Conservation (phyloP, 2,888 invertebrate species). For the Drosophila paracracens region DNA sequence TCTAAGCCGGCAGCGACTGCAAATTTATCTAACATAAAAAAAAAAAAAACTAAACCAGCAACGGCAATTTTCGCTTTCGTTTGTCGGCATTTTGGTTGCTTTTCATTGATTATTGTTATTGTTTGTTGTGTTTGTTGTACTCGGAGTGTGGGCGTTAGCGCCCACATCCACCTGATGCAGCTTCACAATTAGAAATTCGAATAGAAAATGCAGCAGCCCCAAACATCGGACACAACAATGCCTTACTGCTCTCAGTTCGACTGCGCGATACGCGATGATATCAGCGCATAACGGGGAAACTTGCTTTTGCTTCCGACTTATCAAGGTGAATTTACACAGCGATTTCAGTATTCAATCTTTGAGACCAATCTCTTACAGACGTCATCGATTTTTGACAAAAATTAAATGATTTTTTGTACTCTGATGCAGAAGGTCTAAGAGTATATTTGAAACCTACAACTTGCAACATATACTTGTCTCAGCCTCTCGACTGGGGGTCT, state of each 20-base stretch:
- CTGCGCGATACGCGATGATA: background rate
- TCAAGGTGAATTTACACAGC: background rate
- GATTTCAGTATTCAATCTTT: background rate
- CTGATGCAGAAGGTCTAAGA: background rate
- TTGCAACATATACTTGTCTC: background rate
- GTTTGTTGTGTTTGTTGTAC: constrained; percentile 5
- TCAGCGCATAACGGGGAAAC: constrained; percentile 4
- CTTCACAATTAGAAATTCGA: constrained; percentile 33
- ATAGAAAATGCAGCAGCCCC: constrained; percentile 14
- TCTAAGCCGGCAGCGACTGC: constrained; percentile 48
- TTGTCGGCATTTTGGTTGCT: constrained; percentile 34
- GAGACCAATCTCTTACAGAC: background rate
- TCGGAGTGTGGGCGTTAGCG: constrained; percentile 29
- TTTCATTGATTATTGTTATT: constrained; percentile 14
- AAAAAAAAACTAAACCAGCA: constrained; percentile 44
- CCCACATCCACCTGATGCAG: constrained; percentile 42
- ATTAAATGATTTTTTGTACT: background rate
- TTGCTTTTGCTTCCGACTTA: constrained; percentile 1
- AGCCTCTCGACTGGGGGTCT: background rate
- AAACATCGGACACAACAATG: constrained; percentile 12
- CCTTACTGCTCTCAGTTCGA: background rate
- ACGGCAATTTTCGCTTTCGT: constrained; percentile 53
- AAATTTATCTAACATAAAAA: constrained; percentile 54
- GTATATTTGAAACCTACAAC: background rate
- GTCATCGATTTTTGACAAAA: background rate